phyloP scores from a whole-genome alignment of 1,140 invertebrate genomes.

The Diplogasteroides magnus region DNA sequence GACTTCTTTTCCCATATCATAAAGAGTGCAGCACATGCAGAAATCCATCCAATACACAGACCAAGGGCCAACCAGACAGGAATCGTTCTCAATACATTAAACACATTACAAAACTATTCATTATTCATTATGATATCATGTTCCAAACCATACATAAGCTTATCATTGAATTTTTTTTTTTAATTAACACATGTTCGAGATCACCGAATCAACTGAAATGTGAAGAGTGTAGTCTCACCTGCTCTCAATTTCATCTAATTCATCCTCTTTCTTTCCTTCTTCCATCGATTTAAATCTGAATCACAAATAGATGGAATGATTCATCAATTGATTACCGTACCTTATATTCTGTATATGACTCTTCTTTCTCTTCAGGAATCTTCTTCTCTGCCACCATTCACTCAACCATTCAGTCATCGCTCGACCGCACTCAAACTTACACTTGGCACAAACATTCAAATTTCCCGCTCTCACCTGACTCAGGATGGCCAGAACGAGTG shows the following conservation, averaged over 20 bases:
- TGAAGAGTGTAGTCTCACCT: constrained; percentile 4
- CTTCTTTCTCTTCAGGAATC: no score
- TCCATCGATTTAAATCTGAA: background rate
- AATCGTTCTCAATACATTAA: constrained; percentile 40
- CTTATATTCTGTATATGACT: no score
- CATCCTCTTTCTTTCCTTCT: constrained; percentile 16
- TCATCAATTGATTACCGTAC: no score
- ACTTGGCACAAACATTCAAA: background rate
- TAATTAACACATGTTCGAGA: no score
- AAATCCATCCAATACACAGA: constrained; percentile 51
- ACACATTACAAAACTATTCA: background rate
- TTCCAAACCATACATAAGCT: no score
- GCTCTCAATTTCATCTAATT: constrained; percentile 28
- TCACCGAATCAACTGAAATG: no score
- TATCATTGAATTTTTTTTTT: no score
- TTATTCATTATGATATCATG: background rate
- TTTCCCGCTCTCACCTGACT: background rate
- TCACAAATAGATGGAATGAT: no score
- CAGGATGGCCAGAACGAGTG: constrained; percentile 69
- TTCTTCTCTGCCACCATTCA: background rate
- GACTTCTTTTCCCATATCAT: constrained; percentile 63
- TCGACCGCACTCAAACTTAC: background rate
- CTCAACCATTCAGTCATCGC: background rate
- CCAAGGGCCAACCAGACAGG: constrained; percentile 53
- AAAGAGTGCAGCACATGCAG: constrained; percentile 47